Evolutionary conservation across 2,888 invertebrate species (phyloP).

Genomic region (Papilio demoleus): DNA sequence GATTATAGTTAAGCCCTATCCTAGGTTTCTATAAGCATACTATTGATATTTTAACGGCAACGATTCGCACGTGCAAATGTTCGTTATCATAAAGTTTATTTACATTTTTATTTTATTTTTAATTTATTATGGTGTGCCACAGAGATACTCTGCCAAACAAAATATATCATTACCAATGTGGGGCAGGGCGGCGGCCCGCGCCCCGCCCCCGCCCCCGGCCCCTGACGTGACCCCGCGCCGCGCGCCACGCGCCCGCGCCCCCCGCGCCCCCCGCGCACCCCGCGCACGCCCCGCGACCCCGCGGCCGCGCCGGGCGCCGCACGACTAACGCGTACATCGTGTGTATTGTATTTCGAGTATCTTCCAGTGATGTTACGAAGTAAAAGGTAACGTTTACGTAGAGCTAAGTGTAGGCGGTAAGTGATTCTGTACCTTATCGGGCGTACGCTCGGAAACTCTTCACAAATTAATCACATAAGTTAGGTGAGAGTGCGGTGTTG

Average conservation of each 20-base stretch:
- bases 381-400: constrained; percentile 67
- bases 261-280: constrained; percentile 41
- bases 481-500: constrained; percentile 66
- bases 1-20: constrained; percentile 72
- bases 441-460: constrained; percentile 70
- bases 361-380: constrained; percentile 81
- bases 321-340: constrained; percentile 64
- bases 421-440: constrained; percentile 75
- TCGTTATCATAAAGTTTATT: constrained; percentile 81
- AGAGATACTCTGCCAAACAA: constrained; percentile 84
- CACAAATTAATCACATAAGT: constrained; percentile 78
- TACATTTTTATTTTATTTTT: constrained; percentile 82
- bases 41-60: constrained; percentile 80
- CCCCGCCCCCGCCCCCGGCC: constrained; percentile 41
- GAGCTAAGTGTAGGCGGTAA: constrained; percentile 72
- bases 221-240: constrained; percentile 35
- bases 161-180: constrained; percentile 81
- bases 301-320: constrained; percentile 53
- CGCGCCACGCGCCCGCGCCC: constrained; percentile 57
- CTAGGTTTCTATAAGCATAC: constrained; percentile 76
- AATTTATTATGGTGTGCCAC: constrained; percentile 84
- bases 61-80: constrained; percentile 80
- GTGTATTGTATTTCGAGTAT: constrained; percentile 71
- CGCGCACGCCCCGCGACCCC: constrained; percentile 38
- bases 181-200: constrained; percentile 52